These are phyloP conservation scores for Oreohelix idahoensis DNA, from an alignment of 1,140 invertebrate genomes.

Conservation along the genomic window DNA sequence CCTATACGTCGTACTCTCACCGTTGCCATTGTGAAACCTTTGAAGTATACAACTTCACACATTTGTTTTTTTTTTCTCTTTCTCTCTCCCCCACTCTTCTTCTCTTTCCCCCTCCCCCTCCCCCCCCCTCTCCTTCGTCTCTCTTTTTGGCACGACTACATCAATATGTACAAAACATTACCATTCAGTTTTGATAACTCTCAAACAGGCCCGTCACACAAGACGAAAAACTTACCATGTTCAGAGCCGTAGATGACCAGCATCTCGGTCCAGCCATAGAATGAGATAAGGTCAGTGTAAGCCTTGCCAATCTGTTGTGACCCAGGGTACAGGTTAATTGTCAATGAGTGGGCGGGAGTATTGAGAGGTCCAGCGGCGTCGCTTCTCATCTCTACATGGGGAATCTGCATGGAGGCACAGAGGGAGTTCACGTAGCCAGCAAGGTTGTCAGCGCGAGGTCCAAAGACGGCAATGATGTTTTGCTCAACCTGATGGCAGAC, in stretches of 20 bases:
- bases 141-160: too few species aligned
- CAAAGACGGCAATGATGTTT: constrained; percentile 91
- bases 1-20: too few species aligned
- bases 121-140: too few species aligned
- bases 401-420: constrained; percentile 89
- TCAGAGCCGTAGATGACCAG: constrained; percentile 60
- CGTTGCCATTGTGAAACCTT: too few species aligned
- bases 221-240: constrained; percentile 56
- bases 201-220: too few species aligned
- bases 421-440: constrained; percentile 91
- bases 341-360: constrained; percentile 46
- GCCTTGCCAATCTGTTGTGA: constrained; percentile 54
- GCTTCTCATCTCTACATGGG: constrained; percentile 86
- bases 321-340: constrained; percentile 64
- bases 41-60: too few species aligned
- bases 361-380: constrained; percentile 69
- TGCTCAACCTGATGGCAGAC: constrained; percentile 89
- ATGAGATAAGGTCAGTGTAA: constrained; percentile 58
- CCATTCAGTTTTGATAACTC: too few species aligned
- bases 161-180: too few species aligned
- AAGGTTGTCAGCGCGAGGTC: constrained; percentile 86
- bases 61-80: too few species aligned
- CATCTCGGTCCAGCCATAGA: constrained; percentile 61
- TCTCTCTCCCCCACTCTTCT: too few species aligned
- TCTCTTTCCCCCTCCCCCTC: too few species aligned